Evolutionary conservation across 64 coral and sea anemone genomes (phyloP).

Genomic region (Dendrophyllia cribrosa): DNA sequence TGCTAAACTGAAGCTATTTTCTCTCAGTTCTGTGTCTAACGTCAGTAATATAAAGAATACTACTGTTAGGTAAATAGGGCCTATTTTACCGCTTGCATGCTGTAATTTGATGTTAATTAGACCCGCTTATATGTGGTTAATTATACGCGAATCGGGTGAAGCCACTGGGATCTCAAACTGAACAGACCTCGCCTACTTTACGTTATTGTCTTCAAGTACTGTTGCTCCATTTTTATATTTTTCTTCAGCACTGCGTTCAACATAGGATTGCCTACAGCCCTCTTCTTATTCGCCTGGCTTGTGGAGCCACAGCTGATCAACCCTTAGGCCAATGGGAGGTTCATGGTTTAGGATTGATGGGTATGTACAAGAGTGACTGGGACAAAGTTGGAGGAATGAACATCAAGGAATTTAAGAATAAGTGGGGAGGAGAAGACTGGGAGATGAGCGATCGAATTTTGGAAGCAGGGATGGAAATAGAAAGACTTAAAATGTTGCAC

Average conservation of each 20-base stretch:
- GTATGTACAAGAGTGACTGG: conserved; percentile 93
- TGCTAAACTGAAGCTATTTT: too few species aligned
- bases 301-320: conserved; percentile 25
- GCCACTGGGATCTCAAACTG: too few species aligned
- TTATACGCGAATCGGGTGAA: too few species aligned
- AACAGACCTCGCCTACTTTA: too few species aligned
- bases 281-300: conserved; percentile 33
- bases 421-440: conserved; percentile 92
- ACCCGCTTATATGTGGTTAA: too few species aligned
- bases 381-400: conserved; percentile 89
- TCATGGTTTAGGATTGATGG: conserved; percentile 80
- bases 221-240: neutral
- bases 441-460: conserved; percentile 84
- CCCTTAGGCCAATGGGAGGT: conserved; percentile 52
- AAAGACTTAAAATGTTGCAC: conserved; percentile 68
- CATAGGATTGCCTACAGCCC: conserved; percentile 50
- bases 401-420: conserved; percentile 57
- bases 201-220: too few species aligned
- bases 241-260: conserved; percentile 64
- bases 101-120: too few species aligned
- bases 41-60: too few species aligned
- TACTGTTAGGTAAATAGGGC: too few species aligned
- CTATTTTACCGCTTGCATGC: too few species aligned
- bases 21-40: too few species aligned
- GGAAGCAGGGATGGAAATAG: conserved; percentile 57